Base-by-base conservation (phyloP, 2,797 vertebrate species). In the Notoglanidium macrostoma region DNA sequence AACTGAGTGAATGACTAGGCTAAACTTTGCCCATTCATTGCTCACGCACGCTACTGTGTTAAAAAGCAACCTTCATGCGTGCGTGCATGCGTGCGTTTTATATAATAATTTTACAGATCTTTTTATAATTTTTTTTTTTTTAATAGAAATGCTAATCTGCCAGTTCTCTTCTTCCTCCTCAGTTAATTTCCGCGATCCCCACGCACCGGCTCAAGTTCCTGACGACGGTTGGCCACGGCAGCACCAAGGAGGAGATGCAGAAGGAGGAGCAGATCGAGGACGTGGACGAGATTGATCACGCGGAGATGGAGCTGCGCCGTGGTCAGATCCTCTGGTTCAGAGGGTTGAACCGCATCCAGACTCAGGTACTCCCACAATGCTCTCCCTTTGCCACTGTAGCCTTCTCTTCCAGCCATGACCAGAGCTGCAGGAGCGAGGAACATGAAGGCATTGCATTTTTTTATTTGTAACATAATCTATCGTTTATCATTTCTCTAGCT, bases 261-360 rank as follows among this genome's bases (percentile, higher is more conserved):
- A 95, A 97, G 89, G 97, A 98, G 91, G 96, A 97, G 85, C 87
- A 97, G 63, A 94, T 93, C 0, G 98, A 98, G 92, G 98, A 96
- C 0, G 92, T 94, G 0, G 98, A 99, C 0, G 98, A 99, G 93
- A 99, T 99, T 0, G 98, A 99, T 93, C 98, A 97, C 0, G 98
- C 97, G 0, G 98, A 99, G 93, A 98, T 98, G 97, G 98, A 99
- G 94, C 94, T 99, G 90, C 93, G 98, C 87, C 94, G 97, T 2
- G 97, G 98, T 83, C 98, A 99, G 96, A 98, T 99, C 94, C 96
- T 99, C 78, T 99, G 98, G 98, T 99, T 99, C 96, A 93, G 98
- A 92, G 98, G 98, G n/a, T 96, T 99, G 92, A 99, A 98, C 96
- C 97, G 98, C 87, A 99, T 99, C 95, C 98, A 99, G 95, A 99